These are phyloP conservation scores for Spodoptera exigua DNA, from an alignment of 2,888 invertebrate species.

Conservation along the genomic window DNA sequence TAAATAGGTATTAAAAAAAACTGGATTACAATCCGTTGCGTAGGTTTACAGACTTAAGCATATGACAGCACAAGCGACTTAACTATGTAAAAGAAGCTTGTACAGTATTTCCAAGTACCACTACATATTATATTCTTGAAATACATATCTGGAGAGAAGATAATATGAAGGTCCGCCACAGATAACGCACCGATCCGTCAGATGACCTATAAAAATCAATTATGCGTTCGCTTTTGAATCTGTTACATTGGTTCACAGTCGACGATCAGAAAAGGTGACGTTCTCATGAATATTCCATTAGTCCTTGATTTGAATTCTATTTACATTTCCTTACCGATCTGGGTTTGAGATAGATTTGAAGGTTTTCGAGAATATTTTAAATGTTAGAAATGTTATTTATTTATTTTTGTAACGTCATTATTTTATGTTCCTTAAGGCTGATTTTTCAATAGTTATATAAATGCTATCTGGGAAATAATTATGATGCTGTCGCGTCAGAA, in stretches of 20 bases:
- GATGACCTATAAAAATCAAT: constrained; percentile 22
- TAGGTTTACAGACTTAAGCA: no score
- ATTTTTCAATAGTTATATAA: no score
- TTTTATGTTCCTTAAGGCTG: no score
- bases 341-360: constrained; percentile 7
- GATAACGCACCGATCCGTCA: constrained; percentile 5
- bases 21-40: no score
- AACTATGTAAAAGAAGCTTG: no score
- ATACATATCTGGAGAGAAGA: background rate
- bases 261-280: constrained; percentile 45
- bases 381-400: constrained; percentile 10
- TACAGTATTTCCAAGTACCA: no score
- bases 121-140: no score
- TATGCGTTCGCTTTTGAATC: constrained; percentile 25
- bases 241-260: constrained; percentile 32
- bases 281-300: constrained; percentile 49
- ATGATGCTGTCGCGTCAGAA: no score
- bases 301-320: constrained; percentile 42
- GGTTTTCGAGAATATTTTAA: constrained; percentile 15
- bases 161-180: constrained; percentile 2
- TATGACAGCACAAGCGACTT: no score
- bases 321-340: constrained; percentile 32
- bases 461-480: no score
- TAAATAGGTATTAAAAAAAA: no score
- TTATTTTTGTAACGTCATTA: no score